These are phyloP conservation scores for Falco columbarius DNA, from an alignment of 2,797 vertebrate genomes.

Conservation along the genomic window DNA sequence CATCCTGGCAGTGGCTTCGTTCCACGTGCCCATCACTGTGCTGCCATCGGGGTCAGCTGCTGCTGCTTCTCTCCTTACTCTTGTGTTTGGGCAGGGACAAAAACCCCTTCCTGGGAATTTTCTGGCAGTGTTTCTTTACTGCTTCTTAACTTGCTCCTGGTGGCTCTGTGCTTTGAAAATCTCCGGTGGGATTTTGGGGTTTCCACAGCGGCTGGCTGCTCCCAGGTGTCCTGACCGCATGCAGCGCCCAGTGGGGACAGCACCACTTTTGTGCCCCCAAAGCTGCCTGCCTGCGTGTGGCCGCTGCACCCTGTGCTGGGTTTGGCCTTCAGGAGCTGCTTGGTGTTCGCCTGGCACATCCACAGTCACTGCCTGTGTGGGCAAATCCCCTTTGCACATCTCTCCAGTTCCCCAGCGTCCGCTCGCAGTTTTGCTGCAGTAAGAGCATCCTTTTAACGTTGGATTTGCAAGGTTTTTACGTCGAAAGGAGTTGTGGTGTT, in stretches of 20 bases:
- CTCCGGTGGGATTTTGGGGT: neutral
- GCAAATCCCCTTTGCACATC: neutral
- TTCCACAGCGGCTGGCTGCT: neutral
- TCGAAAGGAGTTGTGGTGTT: neutral
- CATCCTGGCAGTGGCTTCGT: neutral
- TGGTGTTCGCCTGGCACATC: neutral
- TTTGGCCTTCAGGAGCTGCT: neutral
- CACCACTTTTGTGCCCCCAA: neutral
- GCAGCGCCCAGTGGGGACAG: neutral
- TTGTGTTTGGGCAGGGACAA: neutral
- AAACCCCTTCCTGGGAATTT: neutral
- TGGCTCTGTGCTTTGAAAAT: neutral
- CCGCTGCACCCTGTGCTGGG: neutral
- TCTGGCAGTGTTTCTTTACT: neutral
- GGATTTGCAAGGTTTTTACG: neutral
- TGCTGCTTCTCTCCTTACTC: neutral
- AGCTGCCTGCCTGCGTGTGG: neutral
- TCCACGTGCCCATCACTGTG: rapidly evolving
- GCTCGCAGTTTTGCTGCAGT: rapidly evolving
- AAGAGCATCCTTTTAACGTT: neutral
- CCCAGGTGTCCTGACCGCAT: neutral
- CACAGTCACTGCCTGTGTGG: rapidly evolving
- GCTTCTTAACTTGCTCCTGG: neutral
- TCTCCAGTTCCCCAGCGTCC: neutral
- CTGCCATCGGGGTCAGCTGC: neutral